Base-by-base conservation (phyloP, 2,888 invertebrate species). In the Noctua fimbriata region DNA sequence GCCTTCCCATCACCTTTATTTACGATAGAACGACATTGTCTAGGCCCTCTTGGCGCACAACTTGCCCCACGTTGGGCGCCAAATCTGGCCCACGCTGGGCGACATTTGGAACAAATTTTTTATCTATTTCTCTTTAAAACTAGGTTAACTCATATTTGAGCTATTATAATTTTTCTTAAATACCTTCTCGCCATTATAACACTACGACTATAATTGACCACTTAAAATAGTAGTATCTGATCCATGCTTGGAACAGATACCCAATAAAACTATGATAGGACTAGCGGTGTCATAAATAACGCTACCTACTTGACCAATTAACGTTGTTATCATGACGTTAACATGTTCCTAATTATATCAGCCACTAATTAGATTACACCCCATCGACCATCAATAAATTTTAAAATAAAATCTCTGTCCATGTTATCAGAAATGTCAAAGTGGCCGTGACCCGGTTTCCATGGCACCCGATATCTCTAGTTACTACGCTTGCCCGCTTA, bases 381-480 rank as follows among this genome's bases (percentile, higher is more conserved):
- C 55, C 63, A 84, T 69, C 73, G 58, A 32, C 47, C 36, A 58
- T 65, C 47, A 52, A 79, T 69, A 73, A 28, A 67, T 79, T 82
- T 84, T 65, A 81, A 77, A 84, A 80, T 79, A 74, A 85, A 69
- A 81, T 81, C 60, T 65, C 36, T 47, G 41, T 55, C 24, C 73
- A 49, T 49, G 63, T 69, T 82, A 72, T 87, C 83, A 79, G 65
- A 89, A 88, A 90, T 87, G 87, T 82, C 90, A 78, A 32, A 36
- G 80, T 74, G 84, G 67, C 92, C 90, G 86, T 90, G 91, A 92
- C 88, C 91, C 86, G 52, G 90, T 92, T 83, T 73, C 88, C 85
- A 90, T 92, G 88, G 87, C 87, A 81, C 92, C 91, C 58, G 63
- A 73, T 36, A 73, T 83, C 70, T 80, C 82, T 73, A 52, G 69